phyloP scores from a whole-genome alignment of 1,140 invertebrate genomes.

The Limonius californicus region DNA sequence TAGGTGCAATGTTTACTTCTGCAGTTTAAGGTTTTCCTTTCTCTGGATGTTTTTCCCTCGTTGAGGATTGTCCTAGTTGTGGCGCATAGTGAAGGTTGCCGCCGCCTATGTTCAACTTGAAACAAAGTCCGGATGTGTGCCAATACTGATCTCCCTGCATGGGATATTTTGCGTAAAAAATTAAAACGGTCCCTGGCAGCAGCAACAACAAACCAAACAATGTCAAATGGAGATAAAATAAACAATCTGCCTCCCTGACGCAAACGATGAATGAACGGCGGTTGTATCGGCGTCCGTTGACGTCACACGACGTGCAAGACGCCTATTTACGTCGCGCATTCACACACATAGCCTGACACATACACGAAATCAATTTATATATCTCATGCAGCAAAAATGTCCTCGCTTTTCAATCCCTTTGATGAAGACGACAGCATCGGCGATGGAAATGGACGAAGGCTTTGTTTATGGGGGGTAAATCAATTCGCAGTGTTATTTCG shows the following conservation, averaged over 20 bases:
- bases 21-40: too few species aligned
- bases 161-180: too few species aligned
- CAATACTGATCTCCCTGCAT: too few species aligned
- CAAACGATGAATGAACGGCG: constrained; percentile 1
- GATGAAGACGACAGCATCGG: neutral
- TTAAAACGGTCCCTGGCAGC: neutral
- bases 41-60: too few species aligned
- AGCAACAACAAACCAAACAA: neutral
- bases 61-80: too few species aligned
- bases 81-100: too few species aligned
- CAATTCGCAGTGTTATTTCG: neutral
- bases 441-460: neutral
- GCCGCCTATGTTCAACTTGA: too few species aligned
- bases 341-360: neutral
- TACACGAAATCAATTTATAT: neutral
- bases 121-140: too few species aligned
- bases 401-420: neutral
- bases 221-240: neutral
- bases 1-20: too few species aligned
- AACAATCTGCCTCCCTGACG: neutral
- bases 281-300: constrained; percentile 1
- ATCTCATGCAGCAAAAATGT: neutral
- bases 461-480: neutral
- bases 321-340: neutral
- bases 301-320: neutral